These are phyloP conservation scores for Serripes groenlandicus DNA, from an alignment of 2,888 invertebrate genomes.

Conservation along the genomic window DNA sequence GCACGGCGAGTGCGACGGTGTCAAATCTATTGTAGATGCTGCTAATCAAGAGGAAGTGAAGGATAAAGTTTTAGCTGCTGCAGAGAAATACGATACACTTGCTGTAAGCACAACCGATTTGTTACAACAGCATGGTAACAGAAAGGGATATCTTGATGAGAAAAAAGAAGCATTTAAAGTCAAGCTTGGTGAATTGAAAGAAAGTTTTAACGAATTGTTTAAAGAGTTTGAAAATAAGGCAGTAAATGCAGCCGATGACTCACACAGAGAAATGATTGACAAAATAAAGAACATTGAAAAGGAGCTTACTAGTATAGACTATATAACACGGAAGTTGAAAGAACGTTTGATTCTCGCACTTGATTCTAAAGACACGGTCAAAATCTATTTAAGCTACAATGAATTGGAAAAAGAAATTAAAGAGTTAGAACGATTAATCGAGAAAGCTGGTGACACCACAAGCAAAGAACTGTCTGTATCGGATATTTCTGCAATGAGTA, in stretches of 20 bases:
- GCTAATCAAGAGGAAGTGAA: neutral
- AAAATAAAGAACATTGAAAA: neutral
- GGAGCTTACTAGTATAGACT: neutral
- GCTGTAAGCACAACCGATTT: neutral
- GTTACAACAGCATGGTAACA: neutral
- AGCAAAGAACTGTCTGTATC: neutral
- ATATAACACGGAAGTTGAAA: neutral
- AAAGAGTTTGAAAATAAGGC: neutral
- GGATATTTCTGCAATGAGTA: neutral
- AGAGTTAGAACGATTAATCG: neutral
- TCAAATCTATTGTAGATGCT: neutral
- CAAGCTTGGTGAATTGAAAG: neutral
- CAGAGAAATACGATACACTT: neutral
- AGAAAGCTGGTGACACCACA: neutral
- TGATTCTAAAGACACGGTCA: neutral
- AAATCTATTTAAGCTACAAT: neutral
- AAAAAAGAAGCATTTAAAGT: neutral
- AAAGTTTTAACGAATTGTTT: neutral
- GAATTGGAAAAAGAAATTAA: neutral
- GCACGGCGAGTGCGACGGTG: neutral
- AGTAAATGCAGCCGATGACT: neutral
- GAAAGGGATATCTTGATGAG: neutral
- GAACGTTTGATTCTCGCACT: neutral
- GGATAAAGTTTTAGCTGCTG: neutral
- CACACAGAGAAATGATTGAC: neutral